Evolutionary conservation across 2,797 vertebrate genomes (phyloP).

Genomic region (Cirrhinus molitorella): DNA sequence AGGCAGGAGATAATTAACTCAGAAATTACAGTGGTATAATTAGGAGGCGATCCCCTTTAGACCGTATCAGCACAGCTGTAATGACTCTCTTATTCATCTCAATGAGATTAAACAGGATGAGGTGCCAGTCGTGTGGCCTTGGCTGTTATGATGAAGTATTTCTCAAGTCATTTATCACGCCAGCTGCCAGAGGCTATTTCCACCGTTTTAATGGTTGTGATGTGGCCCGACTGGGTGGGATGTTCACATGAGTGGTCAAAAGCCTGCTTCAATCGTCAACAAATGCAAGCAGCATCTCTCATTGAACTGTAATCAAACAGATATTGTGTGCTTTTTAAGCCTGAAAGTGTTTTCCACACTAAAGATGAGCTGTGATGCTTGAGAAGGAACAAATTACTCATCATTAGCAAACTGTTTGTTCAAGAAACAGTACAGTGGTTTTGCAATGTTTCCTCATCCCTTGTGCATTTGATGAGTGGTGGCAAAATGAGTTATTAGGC

Average conservation of each 20-base stretch:
- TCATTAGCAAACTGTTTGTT: constrained; percentile 3
- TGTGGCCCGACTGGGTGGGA: constrained; percentile 5
- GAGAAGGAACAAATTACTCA: not conserved
- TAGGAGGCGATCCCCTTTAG: constrained; percentile 63
- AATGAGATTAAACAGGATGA: constrained; percentile 61
- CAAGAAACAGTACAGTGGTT: not conserved
- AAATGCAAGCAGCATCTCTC: not conserved
- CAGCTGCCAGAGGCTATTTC: constrained; percentile 53
- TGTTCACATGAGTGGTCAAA: constrained; percentile 34
- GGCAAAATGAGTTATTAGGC: not conserved
- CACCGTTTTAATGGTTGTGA: constrained; percentile 24
- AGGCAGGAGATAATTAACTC: constrained; percentile 64
- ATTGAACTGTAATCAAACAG: constrained; percentile 11
- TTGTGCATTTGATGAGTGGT: not conserved
- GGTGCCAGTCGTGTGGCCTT: constrained; percentile 48
- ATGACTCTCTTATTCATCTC: constrained; percentile 66
- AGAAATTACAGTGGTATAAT: constrained; percentile 66
- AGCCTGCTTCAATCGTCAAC: constrained; percentile 6
- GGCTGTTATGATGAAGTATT: constrained; percentile 55
- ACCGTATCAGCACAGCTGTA: constrained; percentile 60
- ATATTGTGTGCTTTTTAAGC: not conserved
- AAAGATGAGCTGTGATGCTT: not conserved
- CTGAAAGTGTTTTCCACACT: not conserved
- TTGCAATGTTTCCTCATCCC: not conserved
- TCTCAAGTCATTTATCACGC: constrained; percentile 53